Percentiles rank a stretch among this genome's conserved stretches.
Conservation (phyloP, 2,888 invertebrate genomes). For the Allophyes oxyacanthae region DNA sequence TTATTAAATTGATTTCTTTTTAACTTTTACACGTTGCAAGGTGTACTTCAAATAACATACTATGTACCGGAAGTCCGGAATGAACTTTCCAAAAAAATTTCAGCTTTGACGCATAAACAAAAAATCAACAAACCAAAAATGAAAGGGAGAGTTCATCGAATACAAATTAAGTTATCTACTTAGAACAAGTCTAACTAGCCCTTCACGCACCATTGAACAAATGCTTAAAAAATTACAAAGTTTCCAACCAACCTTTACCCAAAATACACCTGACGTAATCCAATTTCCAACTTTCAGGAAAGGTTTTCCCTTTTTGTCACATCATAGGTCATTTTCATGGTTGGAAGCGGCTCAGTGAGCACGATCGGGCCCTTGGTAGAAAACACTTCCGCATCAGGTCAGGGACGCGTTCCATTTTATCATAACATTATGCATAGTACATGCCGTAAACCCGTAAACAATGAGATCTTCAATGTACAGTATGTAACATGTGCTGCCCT, state of each 20-base stretch:
- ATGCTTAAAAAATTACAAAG: neutral
- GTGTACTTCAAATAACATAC: too few relatives aligned
- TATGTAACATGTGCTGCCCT: constrained; percentile 7
- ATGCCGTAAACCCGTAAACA: constrained; percentile 34
- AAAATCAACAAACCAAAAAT: too few relatives aligned
- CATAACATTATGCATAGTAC: constrained; percentile 38
- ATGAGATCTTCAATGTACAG: constrained; percentile 2
- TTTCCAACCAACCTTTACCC: neutral
- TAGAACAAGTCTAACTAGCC: too few relatives aligned
- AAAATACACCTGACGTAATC: constrained; percentile 16
- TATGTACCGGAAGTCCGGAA: too few relatives aligned
- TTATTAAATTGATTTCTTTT: too few relatives aligned
- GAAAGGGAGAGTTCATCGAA: too few relatives aligned
- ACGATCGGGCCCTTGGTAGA: constrained; percentile 45
- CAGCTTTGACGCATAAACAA: too few relatives aligned
- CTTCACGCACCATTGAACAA: too few relatives aligned
- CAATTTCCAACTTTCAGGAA: constrained; percentile 22
- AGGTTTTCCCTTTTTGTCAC: constrained; percentile 38
- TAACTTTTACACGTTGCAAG: too few relatives aligned
- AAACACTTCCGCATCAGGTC: constrained; percentile 62
- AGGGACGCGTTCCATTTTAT: constrained; percentile 61
- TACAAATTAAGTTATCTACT: too few relatives aligned
- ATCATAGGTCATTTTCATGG: constrained; percentile 42
- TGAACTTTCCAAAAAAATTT: too few relatives aligned
- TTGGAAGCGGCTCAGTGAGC: constrained; percentile 29